These are phyloP conservation scores for Trichosurus vulpecula DNA, from an alignment of 2,797 vertebrate genomes.

Conservation along the genomic window DNA sequence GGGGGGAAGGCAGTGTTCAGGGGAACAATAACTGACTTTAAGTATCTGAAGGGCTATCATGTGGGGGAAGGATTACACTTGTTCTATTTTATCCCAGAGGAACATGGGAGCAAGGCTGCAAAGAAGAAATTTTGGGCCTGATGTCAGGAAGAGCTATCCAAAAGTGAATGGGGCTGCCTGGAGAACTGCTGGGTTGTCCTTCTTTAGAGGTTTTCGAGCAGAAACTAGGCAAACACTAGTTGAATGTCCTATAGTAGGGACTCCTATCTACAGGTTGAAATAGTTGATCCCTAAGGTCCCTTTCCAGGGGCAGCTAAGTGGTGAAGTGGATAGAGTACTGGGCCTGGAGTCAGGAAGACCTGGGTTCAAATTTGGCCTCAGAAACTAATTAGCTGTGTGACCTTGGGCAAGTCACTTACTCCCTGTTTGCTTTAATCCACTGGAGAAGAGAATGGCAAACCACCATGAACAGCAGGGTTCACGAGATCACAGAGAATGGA, in stretches of 20 bases:
- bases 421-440: not conserved
- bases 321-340: not conserved
- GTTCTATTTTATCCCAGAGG: not conserved
- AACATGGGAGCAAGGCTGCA: not conserved
- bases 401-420: not conserved
- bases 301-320: not conserved
- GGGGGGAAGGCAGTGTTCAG: too few species aligned
- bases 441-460: not conserved
- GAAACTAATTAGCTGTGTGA: not conserved
- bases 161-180: not conserved
- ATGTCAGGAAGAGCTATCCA: not conserved
- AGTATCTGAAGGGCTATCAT: not conserved
- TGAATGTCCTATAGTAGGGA: not conserved
- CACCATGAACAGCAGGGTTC: not conserved
- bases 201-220: not conserved
- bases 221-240: not conserved
- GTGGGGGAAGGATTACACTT: not conserved
- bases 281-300: not conserved
- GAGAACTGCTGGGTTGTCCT: not conserved
- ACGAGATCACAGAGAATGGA: not conserved
- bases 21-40: not conserved
- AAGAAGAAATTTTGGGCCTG: not conserved
- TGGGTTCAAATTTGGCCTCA: not conserved
- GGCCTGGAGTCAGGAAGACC: not conserved
- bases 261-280: not conserved